Evolutionary conservation across 2,113 vertebrate species (phyloP).

Genomic region (Varanus salvator): DNA sequence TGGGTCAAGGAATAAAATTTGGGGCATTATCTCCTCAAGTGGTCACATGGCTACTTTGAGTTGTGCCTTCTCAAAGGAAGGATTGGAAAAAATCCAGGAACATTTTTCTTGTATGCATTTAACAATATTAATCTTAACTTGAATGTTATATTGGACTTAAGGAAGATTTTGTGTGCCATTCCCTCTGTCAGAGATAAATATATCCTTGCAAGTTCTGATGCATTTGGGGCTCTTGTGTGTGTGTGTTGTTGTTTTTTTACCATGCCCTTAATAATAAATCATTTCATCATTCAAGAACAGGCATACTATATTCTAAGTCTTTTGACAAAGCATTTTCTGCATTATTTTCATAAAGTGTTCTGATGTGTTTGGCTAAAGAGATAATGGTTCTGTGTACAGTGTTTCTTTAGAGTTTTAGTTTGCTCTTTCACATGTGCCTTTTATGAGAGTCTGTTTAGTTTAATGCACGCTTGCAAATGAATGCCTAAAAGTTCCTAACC

Average conservation of each 20-base stretch:
- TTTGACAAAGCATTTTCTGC: not conserved
- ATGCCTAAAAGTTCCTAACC: not conserved
- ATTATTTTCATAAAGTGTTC: not conserved
- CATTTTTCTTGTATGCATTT: not conserved
- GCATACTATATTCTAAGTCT: not conserved
- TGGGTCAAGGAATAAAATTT: not conserved
- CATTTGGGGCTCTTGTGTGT: constrained; percentile 1
- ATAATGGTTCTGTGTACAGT: not conserved
- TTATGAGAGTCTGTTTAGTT: not conserved
- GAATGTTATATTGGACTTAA: not conserved
- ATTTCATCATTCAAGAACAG: not conserved
- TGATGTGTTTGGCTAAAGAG: not conserved
- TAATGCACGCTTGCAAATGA: not conserved
- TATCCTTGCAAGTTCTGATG: not conserved
- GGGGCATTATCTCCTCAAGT: not conserved
- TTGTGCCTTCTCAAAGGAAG: not conserved
- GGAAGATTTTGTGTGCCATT: not conserved
- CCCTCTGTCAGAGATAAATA: not conserved
- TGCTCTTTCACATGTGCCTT: not conserved
- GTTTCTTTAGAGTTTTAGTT: not conserved
- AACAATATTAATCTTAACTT: not conserved
- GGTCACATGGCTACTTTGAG: not conserved
- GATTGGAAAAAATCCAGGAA: not conserved
- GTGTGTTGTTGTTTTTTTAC: not conserved
- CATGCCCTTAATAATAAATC: not conserved